These are phyloP conservation scores for Adineta ricciae DNA, from an alignment of 2,888 invertebrate genomes.

Conservation along the genomic window DNA sequence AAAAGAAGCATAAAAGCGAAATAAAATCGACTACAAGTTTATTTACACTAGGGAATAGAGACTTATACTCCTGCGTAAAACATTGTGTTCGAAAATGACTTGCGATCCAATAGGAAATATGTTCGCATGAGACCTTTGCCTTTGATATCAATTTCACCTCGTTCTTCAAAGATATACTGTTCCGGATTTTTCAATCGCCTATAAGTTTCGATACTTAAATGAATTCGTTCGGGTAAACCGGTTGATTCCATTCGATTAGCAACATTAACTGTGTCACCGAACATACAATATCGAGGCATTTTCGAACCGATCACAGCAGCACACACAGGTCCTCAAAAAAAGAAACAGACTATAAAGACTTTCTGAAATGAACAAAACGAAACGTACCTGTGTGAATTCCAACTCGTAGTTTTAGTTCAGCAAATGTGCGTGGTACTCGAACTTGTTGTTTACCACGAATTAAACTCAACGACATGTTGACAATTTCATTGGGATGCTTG, in stretches of 20 bases:
- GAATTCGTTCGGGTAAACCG: constrained; percentile 52
- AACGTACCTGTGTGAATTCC: constrained; percentile 2
- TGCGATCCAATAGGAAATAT: constrained; percentile 63
- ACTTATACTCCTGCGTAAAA: neutral
- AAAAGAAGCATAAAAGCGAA: neutral
- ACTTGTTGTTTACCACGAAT: neutral
- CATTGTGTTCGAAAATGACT: neutral
- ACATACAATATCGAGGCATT: constrained; percentile 89
- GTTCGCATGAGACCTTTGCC: constrained; percentile 79
- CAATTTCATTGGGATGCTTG: constrained; percentile 5
- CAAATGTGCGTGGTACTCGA: neutral
- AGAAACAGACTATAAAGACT: too few relatives aligned
- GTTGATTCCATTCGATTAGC: constrained; percentile 93
- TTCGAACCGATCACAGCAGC: constrained; percentile 89
- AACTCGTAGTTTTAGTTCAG: neutral
- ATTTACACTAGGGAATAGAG: neutral
- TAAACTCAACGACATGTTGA: neutral
- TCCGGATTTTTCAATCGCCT: constrained; percentile 57
- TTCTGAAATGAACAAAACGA: too few relatives aligned
- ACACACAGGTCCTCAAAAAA: constrained; percentile 56
- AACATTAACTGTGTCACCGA: constrained; percentile 92
- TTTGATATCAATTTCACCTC: constrained; percentile 84
- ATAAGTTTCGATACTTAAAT: neutral
- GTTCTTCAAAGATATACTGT: constrained; percentile 73
- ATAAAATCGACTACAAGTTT: neutral